A percentile compares a stretch with the other conserved stretches of the same genome.
These are phyloP conservation scores for Tanaodytes sp. DNA, from an alignment of 2,888 invertebrate species.

Conservation along the genomic window DNA sequence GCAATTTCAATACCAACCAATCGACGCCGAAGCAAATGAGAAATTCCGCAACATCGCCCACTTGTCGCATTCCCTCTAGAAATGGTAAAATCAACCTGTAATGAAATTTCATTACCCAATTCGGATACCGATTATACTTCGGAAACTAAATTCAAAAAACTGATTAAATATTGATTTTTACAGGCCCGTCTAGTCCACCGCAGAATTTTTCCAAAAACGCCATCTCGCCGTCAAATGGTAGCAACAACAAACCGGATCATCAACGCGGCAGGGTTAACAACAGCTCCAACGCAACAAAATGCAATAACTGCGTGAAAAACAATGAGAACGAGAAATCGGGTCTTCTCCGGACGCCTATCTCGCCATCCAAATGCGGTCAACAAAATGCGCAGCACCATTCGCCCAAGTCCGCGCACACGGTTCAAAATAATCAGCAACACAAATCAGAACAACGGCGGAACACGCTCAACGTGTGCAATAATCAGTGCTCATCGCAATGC, in stretches of 20 bases:
- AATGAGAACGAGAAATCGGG: slow-evolving; percentile 68
- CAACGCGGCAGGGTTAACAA: slow-evolving; percentile 61
- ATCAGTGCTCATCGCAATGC: slow-evolving; percentile 56
- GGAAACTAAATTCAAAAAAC: too few species aligned
- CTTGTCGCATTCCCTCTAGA: slow-evolving; percentile 66
- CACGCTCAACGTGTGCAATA: slow-evolving; percentile 67
- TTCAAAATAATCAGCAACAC: slow-evolving; percentile 66
- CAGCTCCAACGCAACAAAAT: slow-evolving; percentile 61
- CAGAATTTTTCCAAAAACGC: slow-evolving; percentile 66
- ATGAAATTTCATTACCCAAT: too few species aligned
- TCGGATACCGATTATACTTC: too few species aligned
- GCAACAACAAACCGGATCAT: slow-evolving; percentile 60
- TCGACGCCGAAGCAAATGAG: slow-evolving; percentile 68
- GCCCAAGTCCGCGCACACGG: slow-evolving; percentile 63
- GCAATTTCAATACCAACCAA: slow-evolving; percentile 65
- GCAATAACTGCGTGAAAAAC: slow-evolving; percentile 69
- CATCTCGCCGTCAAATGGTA: slow-evolving; percentile 62
- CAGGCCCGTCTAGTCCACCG: slow-evolving; percentile 68
- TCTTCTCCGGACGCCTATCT: slow-evolving; percentile 67
- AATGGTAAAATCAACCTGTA: slow-evolving; percentile 64
- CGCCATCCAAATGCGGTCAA: slow-evolving; percentile 68
- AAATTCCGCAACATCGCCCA: slow-evolving; percentile 68
- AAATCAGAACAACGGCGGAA: slow-evolving; percentile 67
- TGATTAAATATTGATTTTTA: too few species aligned
- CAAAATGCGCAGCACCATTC: slow-evolving; percentile 63